phyloP scores from a whole-genome alignment of 2,888 invertebrate genomes.

The Meteorus cinctellus region DNA sequence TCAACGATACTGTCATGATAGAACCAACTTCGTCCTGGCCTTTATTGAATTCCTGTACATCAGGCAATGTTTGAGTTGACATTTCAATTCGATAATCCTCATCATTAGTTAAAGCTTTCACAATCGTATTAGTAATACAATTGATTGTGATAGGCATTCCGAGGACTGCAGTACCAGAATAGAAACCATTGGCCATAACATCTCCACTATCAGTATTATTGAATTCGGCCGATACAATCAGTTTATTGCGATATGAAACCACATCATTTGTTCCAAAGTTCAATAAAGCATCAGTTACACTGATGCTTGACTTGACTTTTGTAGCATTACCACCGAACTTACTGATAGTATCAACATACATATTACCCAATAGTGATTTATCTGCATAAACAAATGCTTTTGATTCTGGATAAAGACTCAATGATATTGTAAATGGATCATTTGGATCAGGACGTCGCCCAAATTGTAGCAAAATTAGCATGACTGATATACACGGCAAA shows the following conservation, averaged over 20 bases:
- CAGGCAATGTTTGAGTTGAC: constrained; percentile 62
- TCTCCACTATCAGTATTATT: constrained; percentile 52
- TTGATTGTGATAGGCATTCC: constrained; percentile 76
- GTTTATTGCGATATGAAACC: constrained; percentile 73
- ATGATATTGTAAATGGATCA: constrained; percentile 61
- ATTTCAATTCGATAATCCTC: constrained; percentile 60
- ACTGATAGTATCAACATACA: constrained; percentile 55
- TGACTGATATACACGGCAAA: constrained; percentile 63
- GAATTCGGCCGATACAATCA: constrained; percentile 75
- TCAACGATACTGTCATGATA: constrained; percentile 56
- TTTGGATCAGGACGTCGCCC: constrained; percentile 52
- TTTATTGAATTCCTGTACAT: constrained; percentile 30
- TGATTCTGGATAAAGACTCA: constrained; percentile 64
- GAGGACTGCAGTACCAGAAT: constrained; percentile 75
- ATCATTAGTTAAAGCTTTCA: constrained; percentile 60
- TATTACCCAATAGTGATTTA: constrained; percentile 48
- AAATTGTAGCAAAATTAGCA: constrained; percentile 66
- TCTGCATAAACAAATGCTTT: constrained; percentile 62
- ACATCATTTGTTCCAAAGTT: constrained; percentile 66
- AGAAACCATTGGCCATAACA: constrained; percentile 71
- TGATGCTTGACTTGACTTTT: constrained; percentile 44
- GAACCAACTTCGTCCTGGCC: constrained; percentile 44
- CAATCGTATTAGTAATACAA: constrained; percentile 73
- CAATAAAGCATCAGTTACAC: constrained; percentile 67
- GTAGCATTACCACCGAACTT: constrained; percentile 53